phyloP scores from a whole-genome alignment of 1,140 invertebrate species.

The Heliothis virescens region DNA sequence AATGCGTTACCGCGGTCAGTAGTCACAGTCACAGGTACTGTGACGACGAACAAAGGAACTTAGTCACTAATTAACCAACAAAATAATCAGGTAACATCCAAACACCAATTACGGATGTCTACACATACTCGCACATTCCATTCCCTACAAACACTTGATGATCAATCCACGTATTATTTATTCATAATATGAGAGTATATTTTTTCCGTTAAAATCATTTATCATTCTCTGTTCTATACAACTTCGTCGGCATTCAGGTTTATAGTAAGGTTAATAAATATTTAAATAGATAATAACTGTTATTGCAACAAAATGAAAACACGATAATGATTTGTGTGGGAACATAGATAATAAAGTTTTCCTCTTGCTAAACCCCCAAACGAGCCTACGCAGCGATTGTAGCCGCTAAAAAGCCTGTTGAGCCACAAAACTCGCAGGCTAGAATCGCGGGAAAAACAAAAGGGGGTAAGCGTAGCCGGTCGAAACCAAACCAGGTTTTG shows the following conservation, averaged over 20 bases:
- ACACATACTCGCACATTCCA: too few species aligned
- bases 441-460: too few species aligned
- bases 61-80: constrained; percentile 58
- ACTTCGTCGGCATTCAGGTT: not conserved
- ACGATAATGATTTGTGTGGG: not conserved
- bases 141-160: too few species aligned
- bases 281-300: not conserved
- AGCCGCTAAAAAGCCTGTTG: too few species aligned
- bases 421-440: too few species aligned
- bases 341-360: not conserved
- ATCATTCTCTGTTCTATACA: not conserved
- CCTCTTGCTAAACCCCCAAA: too few species aligned
- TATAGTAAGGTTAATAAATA: not conserved
- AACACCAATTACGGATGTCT: constrained; percentile 14
- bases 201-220: not conserved
- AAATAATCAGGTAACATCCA: constrained; percentile 44
- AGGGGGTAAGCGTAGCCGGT: too few species aligned
- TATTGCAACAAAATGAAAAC: not conserved
- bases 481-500: too few species aligned
- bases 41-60: constrained; percentile 36
- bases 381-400: too few species aligned
- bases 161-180: too few species aligned
- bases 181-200: too few species aligned
- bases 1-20: not conserved
- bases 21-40: not conserved